These are phyloP conservation scores for Penaeus japonicus DNA, from an alignment of 1,140 invertebrate species.

Conservation along the genomic window DNA sequence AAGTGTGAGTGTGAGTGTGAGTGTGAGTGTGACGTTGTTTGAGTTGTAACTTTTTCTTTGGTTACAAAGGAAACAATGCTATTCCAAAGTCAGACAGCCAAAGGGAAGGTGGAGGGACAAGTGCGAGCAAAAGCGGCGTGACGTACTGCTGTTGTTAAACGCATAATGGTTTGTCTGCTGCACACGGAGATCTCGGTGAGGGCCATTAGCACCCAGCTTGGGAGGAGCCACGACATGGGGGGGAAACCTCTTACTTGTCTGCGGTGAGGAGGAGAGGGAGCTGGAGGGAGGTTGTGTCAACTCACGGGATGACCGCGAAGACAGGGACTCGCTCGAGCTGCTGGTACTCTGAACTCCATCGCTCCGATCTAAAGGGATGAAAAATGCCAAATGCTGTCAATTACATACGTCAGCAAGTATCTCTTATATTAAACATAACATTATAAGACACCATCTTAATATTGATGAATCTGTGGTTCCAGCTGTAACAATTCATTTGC, in stretches of 20 bases:
- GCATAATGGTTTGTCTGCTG: conserved; percentile 51
- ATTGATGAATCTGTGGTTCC: no score
- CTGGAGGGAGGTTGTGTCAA: conserved; percentile 31
- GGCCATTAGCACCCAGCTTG: conserved; percentile 38
- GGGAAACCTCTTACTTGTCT: conserved; percentile 54
- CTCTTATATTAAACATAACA: no score
- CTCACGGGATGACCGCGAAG: conserved; percentile 58
- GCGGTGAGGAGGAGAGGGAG: conserved; percentile 44
- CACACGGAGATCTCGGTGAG: conserved; percentile 39
- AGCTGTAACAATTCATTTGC: no score
- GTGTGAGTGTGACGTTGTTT: no score
- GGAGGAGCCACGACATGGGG: conserved; percentile 16
- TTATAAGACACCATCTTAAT: no score
- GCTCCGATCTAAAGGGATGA: conserved; percentile 35
- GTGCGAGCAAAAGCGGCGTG: conserved; percentile 42
- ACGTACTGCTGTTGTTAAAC: conserved; percentile 53
- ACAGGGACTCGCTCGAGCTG: conserved; percentile 59
- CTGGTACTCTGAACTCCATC: conserved; percentile 58
- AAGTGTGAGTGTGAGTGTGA: no score
- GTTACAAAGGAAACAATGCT: background rate
- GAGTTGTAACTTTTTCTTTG: no score
- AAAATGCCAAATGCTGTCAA: background rate
- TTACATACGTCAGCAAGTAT: background rate
- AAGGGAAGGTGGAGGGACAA: conserved; percentile 31
- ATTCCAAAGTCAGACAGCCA: background rate